phyloP scores from a whole-genome alignment of 2,113 vertebrate species.

The Holacanthus passer region DNA sequence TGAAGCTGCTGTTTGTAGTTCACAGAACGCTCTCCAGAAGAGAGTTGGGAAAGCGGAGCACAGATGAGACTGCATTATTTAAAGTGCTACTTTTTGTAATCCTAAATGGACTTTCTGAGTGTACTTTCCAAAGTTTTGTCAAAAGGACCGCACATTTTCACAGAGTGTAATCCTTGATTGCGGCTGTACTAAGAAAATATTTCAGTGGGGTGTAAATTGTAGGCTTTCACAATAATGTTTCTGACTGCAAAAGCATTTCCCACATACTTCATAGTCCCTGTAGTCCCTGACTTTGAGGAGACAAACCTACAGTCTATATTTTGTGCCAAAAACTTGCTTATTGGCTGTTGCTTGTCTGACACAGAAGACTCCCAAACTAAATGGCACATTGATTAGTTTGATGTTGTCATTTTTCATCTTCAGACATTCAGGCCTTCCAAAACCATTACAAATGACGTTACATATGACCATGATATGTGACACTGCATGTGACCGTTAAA shows the following conservation, averaged over 20 bases:
- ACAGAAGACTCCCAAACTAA: not conserved
- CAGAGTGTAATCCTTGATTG: not conserved
- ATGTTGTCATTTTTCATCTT: not conserved
- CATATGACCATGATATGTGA: not conserved
- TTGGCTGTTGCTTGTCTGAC: not conserved
- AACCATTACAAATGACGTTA: not conserved
- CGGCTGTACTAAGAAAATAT: not conserved
- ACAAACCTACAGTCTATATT: not conserved
- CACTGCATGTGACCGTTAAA: too few species aligned
- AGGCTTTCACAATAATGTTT: constrained; percentile 1
- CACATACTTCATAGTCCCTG: not conserved
- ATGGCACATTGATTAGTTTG: not conserved
- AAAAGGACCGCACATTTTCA: not conserved
- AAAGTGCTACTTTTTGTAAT: not conserved
- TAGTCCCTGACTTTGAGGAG: not conserved
- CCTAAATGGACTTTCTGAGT: not conserved
- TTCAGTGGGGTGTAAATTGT: not conserved
- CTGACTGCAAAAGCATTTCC: not conserved
- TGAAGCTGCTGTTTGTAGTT: not conserved
- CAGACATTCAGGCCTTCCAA: too few species aligned
- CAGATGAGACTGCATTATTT: constrained; percentile 5
- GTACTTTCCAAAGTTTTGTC: not conserved
- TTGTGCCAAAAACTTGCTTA: not conserved
- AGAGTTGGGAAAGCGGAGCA: accelerated
- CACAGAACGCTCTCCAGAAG: not conserved